These are phyloP conservation scores for Ursus arctos DNA, from an alignment of 2,113 vertebrate species.

Conservation along the genomic window DNA sequence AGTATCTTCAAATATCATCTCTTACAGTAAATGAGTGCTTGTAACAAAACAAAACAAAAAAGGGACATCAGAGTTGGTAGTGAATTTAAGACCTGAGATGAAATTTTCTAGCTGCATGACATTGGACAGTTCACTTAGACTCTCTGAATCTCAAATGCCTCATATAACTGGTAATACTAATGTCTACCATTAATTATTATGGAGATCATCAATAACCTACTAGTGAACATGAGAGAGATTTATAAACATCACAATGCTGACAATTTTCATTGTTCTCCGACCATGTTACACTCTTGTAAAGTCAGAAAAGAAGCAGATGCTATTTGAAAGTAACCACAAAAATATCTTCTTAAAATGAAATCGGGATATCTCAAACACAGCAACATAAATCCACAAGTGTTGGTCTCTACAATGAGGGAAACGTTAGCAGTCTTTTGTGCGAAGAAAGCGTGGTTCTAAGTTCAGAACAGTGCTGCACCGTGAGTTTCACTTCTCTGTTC, in stretches of 20 bases:
- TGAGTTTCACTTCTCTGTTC: background rate
- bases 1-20: background rate
- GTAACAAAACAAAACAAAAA: background rate
- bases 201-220: background rate
- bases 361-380: background rate
- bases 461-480: background rate
- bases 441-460: constrained; percentile 28
- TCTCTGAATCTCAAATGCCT: background rate
- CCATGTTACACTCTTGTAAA: background rate
- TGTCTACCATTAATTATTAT: background rate
- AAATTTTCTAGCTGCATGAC: background rate
- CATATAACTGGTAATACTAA: background rate
- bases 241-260: background rate
- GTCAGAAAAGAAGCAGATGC: constrained; percentile 13
- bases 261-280: background rate
- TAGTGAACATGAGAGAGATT: background rate
- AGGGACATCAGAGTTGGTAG: background rate
- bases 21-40: background rate
- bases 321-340: constrained; percentile 7
- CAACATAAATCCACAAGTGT: constrained; percentile 3
- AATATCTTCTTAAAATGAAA: constrained; percentile 3
- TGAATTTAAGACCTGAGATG: background rate
- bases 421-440: background rate
- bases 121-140: background rate
- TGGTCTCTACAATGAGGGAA: constrained; percentile 44